Conservation (phyloP, 2,888 invertebrate genomes). For the Drosophila anomalata region DNA sequence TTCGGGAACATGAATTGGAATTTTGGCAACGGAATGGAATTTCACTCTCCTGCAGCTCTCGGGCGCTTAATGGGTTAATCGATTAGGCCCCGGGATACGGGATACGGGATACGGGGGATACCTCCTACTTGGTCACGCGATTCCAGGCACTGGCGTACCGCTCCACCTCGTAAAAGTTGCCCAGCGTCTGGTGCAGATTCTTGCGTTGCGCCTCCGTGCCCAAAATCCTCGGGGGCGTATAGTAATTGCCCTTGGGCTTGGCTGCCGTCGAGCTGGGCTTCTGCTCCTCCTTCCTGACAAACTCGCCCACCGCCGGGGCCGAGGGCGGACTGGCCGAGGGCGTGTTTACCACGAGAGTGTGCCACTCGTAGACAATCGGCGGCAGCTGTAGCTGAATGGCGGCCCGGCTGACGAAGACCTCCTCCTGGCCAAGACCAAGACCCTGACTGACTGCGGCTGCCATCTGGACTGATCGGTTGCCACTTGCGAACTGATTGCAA, state of each 20-base stretch:
- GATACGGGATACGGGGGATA: background rate
- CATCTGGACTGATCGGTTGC: constrained; percentile 67
- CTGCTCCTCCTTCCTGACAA: constrained; percentile 30
- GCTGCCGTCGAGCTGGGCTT: constrained; percentile 12
- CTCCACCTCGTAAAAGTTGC: constrained; percentile 74
- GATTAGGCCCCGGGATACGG: constrained; percentile 34
- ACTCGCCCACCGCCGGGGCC: constrained; percentile 27
- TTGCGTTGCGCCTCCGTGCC: constrained; percentile 60
- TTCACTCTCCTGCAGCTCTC: constrained; percentile 35
- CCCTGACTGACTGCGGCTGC: constrained; percentile 46
- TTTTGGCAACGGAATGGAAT: constrained; percentile 44
- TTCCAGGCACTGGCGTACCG: constrained; percentile 72
- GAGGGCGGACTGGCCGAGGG: constrained; percentile 15
- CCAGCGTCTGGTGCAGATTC: constrained; percentile 62
- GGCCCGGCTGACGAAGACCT: constrained; percentile 58
- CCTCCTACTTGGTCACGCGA: constrained; percentile 67
- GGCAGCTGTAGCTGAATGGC: constrained; percentile 53
- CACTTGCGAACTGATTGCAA: constrained; percentile 63
- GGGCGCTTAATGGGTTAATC: constrained; percentile 61
- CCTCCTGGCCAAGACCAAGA: constrained; percentile 33
- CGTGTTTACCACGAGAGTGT: constrained; percentile 55
- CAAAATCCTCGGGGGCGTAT: constrained; percentile 57
- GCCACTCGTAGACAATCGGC: constrained; percentile 57
- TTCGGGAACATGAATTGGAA: constrained; percentile 38
- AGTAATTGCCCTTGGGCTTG: constrained; percentile 37